Evolutionary conservation across 2,797 vertebrate species (phyloP).

Genomic region (Miichthys miiuy): DNA sequence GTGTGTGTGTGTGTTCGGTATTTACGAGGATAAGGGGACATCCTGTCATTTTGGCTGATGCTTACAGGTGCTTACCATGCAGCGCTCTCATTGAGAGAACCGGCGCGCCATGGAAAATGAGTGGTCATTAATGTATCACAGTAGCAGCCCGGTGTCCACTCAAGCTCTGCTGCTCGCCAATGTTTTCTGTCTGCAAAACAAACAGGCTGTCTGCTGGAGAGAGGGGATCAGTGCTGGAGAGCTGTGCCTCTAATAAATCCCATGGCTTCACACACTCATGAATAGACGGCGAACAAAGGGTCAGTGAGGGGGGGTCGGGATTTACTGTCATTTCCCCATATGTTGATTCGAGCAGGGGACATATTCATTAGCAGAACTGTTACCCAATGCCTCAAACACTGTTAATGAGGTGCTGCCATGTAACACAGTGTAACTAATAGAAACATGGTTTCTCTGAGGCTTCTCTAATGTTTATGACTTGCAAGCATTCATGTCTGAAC

Average conservation of each 20-base stretch:
- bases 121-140: slow-evolving; percentile 61
- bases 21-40: slow-evolving; percentile 30
- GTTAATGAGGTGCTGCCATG: slow-evolving; percentile 67
- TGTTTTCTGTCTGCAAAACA: slow-evolving; percentile 62
- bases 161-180: slow-evolving; percentile 32
- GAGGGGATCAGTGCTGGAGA: slow-evolving; percentile 51
- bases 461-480: neutral
- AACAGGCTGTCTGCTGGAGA: slow-evolving; percentile 56
- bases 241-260: slow-evolving; percentile 55
- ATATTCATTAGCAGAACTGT: slow-evolving; percentile 63
- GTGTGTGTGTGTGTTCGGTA: slow-evolving; percentile 20
- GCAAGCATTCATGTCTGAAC: too few species aligned
- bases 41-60: slow-evolving; percentile 55
- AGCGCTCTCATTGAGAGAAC: slow-evolving; percentile 23
- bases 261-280: slow-evolving; percentile 35
- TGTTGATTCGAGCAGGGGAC: slow-evolving; percentile 62
- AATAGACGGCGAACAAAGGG: slow-evolving; percentile 46
- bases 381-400: slow-evolving; percentile 54
- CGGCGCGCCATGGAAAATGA: slow-evolving; percentile 32
- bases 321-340: slow-evolving; percentile 53
- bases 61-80: slow-evolving; percentile 60
- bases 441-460: slow-evolving; percentile 26
- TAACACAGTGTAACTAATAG: slow-evolving; percentile 53
- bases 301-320: slow-evolving; percentile 23
- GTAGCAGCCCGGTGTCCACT: slow-evolving; percentile 64